phyloP scores from a whole-genome alignment of 2,113 vertebrate species.

The Seriola quinqueradiata region DNA sequence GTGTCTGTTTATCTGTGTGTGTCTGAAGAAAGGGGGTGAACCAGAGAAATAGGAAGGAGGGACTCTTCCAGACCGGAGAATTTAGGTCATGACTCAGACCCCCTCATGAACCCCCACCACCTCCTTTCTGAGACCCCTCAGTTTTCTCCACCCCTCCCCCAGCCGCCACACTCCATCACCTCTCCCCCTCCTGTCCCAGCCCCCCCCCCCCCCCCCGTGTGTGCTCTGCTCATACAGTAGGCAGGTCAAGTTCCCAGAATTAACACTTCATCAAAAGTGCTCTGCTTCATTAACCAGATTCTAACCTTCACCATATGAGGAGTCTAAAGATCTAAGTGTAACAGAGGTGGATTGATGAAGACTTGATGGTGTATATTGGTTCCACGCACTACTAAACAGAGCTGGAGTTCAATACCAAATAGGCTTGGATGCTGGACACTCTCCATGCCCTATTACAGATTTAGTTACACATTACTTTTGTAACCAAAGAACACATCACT shows the following conservation, averaged over 20 bases:
- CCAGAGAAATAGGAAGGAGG: constrained; percentile 29
- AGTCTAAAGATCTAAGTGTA: background rate
- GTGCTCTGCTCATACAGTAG: constrained; percentile 56
- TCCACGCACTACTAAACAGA: constrained; percentile 26
- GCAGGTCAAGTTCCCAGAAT: constrained; percentile 56
- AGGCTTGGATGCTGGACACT: constrained; percentile 43
- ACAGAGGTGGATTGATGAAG: constrained; percentile 15
- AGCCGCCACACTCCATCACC: constrained; percentile 58
- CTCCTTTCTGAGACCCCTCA: constrained; percentile 53
- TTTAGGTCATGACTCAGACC: constrained; percentile 82
- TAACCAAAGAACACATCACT: constrained; percentile 44
- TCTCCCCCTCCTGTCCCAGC: constrained; percentile 34
- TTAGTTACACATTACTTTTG: constrained; percentile 61
- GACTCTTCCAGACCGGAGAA: constrained; percentile 64
- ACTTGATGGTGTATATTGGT: background rate
- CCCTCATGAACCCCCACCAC: constrained; percentile 57
- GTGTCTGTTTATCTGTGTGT: background rate
- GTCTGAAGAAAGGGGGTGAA: background rate
- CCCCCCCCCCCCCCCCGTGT: background rate
- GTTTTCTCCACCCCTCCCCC: constrained; percentile 71
- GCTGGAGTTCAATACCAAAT: constrained; percentile 27
- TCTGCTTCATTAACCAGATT: constrained; percentile 33
- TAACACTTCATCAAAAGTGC: constrained; percentile 29
- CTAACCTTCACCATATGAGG: background rate
- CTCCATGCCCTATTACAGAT: constrained; percentile 51